Evolutionary conservation across 2,888 invertebrate genomes (phyloP).

Genomic region (Ecdyonurus torrentis): DNA sequence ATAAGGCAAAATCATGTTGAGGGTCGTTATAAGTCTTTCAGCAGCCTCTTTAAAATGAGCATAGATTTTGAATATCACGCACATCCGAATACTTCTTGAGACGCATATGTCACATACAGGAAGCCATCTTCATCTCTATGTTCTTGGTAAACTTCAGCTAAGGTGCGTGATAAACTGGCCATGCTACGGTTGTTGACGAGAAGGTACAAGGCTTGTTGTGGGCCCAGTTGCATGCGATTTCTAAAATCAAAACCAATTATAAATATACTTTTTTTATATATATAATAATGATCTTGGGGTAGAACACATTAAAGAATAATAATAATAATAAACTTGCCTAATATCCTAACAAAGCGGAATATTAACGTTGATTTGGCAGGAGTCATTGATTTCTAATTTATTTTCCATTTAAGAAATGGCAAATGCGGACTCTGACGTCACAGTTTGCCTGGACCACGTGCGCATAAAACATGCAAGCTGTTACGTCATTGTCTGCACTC

Average conservation of each 20-base stretch:
- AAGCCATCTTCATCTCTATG: conserved; percentile 70
- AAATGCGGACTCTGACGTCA: too few relatives aligned
- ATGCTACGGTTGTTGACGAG: conserved; percentile 69
- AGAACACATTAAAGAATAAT: too few relatives aligned
- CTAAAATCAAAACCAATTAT: conserved; percentile 25
- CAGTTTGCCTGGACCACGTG: too few relatives aligned
- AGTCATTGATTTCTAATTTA: too few relatives aligned
- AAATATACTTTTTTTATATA: too few relatives aligned
- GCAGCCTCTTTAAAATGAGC: neutral
- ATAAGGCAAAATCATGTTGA: neutral
- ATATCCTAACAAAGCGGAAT: too few relatives aligned
- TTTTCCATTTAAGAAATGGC: too few relatives aligned
- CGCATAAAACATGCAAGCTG: too few relatives aligned
- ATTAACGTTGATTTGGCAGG: too few relatives aligned
- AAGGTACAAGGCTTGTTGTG: conserved; percentile 61
- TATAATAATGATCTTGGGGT: too few relatives aligned
- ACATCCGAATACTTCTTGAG: conserved; percentile 71
- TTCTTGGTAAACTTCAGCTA: conserved; percentile 63
- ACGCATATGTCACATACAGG: conserved; percentile 75
- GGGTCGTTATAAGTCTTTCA: neutral
- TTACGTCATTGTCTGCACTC: too few relatives aligned
- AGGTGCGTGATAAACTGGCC: conserved; percentile 60
- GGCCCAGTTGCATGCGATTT: conserved; percentile 39
- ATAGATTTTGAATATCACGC: neutral
- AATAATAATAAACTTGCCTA: too few relatives aligned